Evolutionary conservation across 2,113 vertebrate genomes (phyloP).

Genomic region (Caranx melampygus): DNA sequence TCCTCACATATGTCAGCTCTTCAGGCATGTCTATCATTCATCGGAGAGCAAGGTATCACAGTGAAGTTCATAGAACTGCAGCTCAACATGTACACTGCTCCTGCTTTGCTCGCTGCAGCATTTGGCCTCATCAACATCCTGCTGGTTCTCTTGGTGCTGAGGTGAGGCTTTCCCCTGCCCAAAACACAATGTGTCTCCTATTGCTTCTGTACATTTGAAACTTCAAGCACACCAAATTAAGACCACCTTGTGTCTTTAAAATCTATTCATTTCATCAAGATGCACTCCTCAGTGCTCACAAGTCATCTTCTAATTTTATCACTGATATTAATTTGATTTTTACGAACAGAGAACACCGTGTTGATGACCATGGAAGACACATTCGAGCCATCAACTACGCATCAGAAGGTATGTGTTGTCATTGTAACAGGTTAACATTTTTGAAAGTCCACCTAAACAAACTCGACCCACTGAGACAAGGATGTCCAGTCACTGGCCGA

Average conservation of each 20-base stretch:
- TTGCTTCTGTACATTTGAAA: not conserved
- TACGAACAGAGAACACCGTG: conserved; percentile 85
- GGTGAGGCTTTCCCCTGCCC: conserved; percentile 80
- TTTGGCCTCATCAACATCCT: conserved; percentile 92
- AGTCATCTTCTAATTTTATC: not conserved
- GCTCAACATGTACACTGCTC: conserved; percentile 96
- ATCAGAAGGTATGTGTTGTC: conserved; percentile 85
- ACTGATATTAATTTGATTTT: not conserved
- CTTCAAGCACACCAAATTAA: not conserved
- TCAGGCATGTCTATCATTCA: conserved; percentile 91
- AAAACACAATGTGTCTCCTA: not conserved
- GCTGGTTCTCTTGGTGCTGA: conserved; percentile 89
- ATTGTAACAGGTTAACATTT: not conserved
- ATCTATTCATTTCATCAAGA: not conserved
- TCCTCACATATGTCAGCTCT: conserved; percentile 83
- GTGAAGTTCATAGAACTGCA: conserved; percentile 86
- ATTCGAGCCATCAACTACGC: conserved; percentile 85
- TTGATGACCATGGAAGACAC: conserved; percentile 88
- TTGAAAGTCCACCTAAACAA: no score
- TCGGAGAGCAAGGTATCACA: conserved; percentile 89
- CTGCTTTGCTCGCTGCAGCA: conserved; percentile 88
- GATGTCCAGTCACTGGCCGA: no score
- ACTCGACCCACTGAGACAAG: no score
- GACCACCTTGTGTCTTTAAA: not conserved
- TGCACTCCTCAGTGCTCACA: not conserved